These are phyloP conservation scores for Chymomyza amoena DNA, from an alignment of 2,888 invertebrate species.

Conservation along the genomic window DNA sequence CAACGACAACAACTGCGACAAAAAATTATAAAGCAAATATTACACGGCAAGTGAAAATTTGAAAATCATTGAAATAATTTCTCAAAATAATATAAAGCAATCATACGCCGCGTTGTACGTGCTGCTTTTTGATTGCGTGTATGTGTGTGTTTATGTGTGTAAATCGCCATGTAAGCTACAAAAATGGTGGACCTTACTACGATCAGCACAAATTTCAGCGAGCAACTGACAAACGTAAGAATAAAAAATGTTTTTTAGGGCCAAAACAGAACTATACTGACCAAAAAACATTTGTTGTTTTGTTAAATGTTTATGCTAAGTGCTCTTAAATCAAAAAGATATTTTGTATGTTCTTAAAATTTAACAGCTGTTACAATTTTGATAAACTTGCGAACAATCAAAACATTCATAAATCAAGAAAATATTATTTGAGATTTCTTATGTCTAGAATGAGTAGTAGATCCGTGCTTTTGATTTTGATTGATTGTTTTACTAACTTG, in stretches of 20 bases:
- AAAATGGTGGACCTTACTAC: constrained; percentile 59
- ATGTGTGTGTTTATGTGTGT: constrained; percentile 13
- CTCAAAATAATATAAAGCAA: not conserved
- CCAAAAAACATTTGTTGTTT: no score
- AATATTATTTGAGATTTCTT: not conserved
- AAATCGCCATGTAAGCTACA: constrained; percentile 52
- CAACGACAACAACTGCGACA: no score
- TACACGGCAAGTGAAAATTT: not conserved
- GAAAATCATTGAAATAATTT: constrained; percentile 1
- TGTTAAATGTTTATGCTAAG: no score
- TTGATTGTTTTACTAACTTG: no score
- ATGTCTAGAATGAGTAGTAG: no score
- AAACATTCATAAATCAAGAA: no score
- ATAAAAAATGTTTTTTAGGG: not conserved
- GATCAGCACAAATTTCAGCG: constrained; percentile 65
- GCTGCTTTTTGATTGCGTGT: constrained; percentile 18
- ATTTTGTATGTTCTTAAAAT: no score
- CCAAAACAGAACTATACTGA: not conserved
- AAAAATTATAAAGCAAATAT: not conserved
- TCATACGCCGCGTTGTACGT: not conserved
- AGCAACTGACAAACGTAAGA: constrained; percentile 63
- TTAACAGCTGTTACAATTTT: no score
- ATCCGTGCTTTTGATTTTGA: no score
- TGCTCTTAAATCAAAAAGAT: no score
- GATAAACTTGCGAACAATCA: no score